A percentile compares a stretch with the other conserved stretches of the same genome.
These are phyloP conservation scores for Drosophila fungiperda DNA, from an alignment of 2,888 invertebrate genomes.

Conservation along the genomic window DNA sequence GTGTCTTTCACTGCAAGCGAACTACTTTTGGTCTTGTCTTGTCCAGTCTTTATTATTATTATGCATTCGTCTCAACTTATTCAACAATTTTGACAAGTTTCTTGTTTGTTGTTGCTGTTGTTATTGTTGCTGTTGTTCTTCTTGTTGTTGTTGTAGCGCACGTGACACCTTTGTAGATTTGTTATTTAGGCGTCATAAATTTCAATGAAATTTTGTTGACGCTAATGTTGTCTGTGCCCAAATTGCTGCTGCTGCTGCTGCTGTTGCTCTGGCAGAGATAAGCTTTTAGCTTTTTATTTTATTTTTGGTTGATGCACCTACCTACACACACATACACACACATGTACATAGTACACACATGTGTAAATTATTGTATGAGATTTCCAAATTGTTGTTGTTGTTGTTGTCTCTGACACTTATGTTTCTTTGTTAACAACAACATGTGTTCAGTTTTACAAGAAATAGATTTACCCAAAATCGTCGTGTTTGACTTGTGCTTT, in stretches of 20 bases:
- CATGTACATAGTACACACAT: conserved; percentile 17
- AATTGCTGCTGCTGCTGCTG: not conserved
- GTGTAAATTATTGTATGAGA: conserved; percentile 55
- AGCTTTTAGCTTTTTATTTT: conserved; percentile 8
- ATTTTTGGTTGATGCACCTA: conserved; percentile 35
- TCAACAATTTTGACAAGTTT: conserved; percentile 71
- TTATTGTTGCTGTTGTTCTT: not conserved
- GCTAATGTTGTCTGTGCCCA: conserved; percentile 51
- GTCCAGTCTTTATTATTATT: conserved; percentile 39
- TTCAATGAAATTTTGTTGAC: conserved; percentile 67
- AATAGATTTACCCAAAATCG: conserved; percentile 3
- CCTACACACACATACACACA: conserved; percentile 1
- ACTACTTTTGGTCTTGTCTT: conserved; percentile 35
- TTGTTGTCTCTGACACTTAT: conserved; percentile 15
- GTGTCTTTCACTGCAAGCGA: conserved; percentile 32
- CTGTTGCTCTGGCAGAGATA: conserved; percentile 35
- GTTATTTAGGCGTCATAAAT: conserved; percentile 66
- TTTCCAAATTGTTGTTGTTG: conserved; percentile 22
- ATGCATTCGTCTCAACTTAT: conserved; percentile 70
- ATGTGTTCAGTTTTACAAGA: conserved; percentile 29
- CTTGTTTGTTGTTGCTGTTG: conserved; percentile 26
- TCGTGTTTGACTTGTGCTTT: not conserved
- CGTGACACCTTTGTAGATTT: conserved; percentile 70
- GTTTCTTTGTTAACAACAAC: conserved; percentile 50
- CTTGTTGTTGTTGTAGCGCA: conserved; percentile 46